A percentile compares a stretch with the other conserved stretches of the same genome.
Conservation (phyloP, 2,797 vertebrate species). For the Sphenodon punctatus region DNA sequence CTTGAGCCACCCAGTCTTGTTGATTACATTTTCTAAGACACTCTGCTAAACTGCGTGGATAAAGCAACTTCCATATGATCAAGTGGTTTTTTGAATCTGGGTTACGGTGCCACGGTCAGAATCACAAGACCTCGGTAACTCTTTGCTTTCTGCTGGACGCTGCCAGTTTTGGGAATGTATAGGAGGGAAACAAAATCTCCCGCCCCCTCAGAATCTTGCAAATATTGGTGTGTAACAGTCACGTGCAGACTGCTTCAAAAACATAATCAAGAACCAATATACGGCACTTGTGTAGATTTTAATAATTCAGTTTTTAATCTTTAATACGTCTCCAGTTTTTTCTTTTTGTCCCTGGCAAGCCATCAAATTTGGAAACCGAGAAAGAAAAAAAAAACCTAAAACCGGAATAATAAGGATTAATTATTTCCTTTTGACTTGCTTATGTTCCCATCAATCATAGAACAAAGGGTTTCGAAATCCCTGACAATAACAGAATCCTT, state of each 20-base stretch:
- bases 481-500: neutral
- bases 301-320: neutral
- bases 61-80: conserved; percentile 10
- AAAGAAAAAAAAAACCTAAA: neutral
- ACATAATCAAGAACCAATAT: neutral
- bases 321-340: neutral
- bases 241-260: neutral
- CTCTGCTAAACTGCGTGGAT: conserved; percentile 2
- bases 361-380: neutral
- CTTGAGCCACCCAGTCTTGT: neutral
- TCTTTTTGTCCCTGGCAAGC: neutral
- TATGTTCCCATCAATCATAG: neutral
- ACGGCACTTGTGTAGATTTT: neutral
- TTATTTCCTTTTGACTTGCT: conserved; percentile 4
- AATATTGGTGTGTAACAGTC: neutral
- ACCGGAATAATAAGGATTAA: conserved; percentile 2
- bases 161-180: neutral
- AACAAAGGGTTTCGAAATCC: neutral
- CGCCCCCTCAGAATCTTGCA: neutral
- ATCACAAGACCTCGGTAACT: neutral
- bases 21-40: conserved; percentile 62
- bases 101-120: conserved; percentile 30
- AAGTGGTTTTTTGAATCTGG: neutral
- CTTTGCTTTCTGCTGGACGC: neutral
- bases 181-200: neutral